Percentiles rank a stretch among this genome's conserved stretches.
phyloP scores from a whole-genome alignment of 1,140 invertebrate species.

The Belonocnema kinseyi region DNA sequence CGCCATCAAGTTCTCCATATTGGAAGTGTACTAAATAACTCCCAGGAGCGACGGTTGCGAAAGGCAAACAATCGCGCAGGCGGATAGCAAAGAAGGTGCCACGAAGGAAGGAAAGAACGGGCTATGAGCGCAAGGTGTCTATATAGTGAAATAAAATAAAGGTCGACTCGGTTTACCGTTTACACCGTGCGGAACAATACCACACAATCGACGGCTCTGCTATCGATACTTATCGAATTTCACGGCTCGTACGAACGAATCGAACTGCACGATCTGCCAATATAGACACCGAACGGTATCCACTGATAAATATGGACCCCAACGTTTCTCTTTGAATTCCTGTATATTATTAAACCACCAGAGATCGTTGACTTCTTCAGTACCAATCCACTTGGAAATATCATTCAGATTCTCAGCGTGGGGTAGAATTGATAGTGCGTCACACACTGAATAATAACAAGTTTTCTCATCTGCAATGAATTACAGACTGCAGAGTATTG shows the following conservation, averaged over 20 bases:
- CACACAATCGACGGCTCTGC: conserved; percentile 55
- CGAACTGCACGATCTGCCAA: conserved; percentile 42
- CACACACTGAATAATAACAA: too few species aligned
- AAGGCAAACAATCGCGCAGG: conserved; percentile 67
- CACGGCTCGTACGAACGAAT: conserved; percentile 50
- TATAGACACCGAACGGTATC: conserved; percentile 25
- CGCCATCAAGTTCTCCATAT: conserved; percentile 64
- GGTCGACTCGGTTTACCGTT: conserved; percentile 55
- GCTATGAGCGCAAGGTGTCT: conserved; percentile 61
- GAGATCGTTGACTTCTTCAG: conserved; percentile 4
- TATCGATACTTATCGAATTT: conserved; percentile 68
- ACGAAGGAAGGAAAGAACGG: conserved; percentile 53
- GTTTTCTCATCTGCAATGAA: too few species aligned
- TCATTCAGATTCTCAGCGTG: too few species aligned
- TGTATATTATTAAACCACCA: conserved; percentile 22
- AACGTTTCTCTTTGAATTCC: conserved; percentile 12
- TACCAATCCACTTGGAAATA: not conserved
- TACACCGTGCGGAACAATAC: conserved; percentile 46
- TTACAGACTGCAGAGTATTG: too few species aligned
- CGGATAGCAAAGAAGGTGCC: conserved; percentile 39
- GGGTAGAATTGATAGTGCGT: too few species aligned
- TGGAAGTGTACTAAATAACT: conserved; percentile 63
- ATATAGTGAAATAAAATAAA: conserved; percentile 64
- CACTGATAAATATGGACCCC: conserved; percentile 10
- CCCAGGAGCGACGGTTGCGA: conserved; percentile 65